Conservation (phyloP, 2,797 vertebrate genomes). For the Chaenodraco wilsoni region DNA sequence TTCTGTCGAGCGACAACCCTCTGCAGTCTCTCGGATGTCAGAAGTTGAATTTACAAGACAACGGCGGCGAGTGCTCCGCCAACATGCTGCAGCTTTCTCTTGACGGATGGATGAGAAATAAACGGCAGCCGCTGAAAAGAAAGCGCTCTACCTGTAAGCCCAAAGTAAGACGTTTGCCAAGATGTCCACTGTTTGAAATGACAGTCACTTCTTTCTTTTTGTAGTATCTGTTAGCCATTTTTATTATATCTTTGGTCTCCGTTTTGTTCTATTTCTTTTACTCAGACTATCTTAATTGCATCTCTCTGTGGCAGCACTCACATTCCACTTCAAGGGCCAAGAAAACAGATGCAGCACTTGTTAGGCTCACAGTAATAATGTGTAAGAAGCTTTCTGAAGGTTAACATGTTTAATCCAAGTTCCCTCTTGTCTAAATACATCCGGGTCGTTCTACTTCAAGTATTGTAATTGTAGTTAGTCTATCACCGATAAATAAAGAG, state of each 20-base stretch:
- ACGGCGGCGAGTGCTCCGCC: conserved; percentile 71
- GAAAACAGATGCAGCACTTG: conserved; percentile 27
- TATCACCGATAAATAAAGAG: conserved; percentile 21
- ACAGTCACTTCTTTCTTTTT: conserved; percentile 59
- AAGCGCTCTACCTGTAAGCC: conserved; percentile 61
- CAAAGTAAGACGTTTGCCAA: conserved; percentile 68
- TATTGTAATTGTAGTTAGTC: conserved; percentile 20
- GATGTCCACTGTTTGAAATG: conserved; percentile 67
- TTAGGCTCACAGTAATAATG: conserved; percentile 27
- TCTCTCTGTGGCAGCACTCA: conserved; percentile 21
- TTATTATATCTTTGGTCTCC: conserved; percentile 46
- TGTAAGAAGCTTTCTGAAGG: conserved; percentile 10
- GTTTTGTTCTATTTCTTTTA: conserved; percentile 19
- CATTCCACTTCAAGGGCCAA: conserved; percentile 19
- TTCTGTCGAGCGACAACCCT: conserved; percentile 81
- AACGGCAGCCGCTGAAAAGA: conserved; percentile 72
- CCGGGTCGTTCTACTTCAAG: neutral
- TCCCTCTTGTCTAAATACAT: conserved; percentile 17
- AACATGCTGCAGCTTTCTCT: conserved; percentile 71
- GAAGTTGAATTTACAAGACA: conserved; percentile 83
- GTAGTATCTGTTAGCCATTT: conserved; percentile 48
- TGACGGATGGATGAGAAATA: conserved; percentile 79
- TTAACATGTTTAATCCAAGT: conserved; percentile 18
- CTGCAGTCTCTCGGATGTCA: conserved; percentile 77
- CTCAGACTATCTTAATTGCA: conserved; percentile 10